Percentiles rank a stretch among this genome's conserved stretches.
Evolutionary conservation across 2,113 vertebrate genomes (phyloP).

Genomic region (Phaethon lepturus): DNA sequence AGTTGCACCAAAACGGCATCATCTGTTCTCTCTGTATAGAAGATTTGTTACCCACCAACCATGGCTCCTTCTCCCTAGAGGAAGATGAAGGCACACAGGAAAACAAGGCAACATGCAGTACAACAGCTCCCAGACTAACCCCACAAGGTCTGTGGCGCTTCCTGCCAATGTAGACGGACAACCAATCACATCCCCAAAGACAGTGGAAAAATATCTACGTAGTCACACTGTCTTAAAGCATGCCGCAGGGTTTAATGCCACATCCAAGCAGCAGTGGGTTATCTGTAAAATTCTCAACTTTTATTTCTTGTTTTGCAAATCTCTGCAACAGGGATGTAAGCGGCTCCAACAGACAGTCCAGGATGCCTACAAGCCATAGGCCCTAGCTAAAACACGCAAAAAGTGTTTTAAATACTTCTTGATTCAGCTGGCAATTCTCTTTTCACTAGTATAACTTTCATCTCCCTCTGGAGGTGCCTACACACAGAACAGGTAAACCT

Average conservation of each 20-base stretch:
- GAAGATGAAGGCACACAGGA: background rate
- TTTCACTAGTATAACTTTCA: background rate
- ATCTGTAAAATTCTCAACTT: background rate
- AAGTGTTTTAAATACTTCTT: background rate
- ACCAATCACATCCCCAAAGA: background rate
- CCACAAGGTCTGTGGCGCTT: background rate
- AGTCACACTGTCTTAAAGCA: background rate
- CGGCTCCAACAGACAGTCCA: background rate
- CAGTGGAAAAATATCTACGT: accelerated
- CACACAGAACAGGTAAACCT: background rate
- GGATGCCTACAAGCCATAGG: background rate
- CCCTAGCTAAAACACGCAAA: background rate
- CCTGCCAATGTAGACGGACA: background rate
- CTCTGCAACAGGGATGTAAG: background rate
- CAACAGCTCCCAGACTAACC: background rate
- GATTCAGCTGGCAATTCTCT: background rate
- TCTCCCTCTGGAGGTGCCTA: background rate
- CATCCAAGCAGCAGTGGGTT: background rate
- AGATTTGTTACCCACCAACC: background rate
- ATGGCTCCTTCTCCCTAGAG: accelerated
- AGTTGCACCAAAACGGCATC: background rate
- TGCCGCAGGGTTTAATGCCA: background rate
- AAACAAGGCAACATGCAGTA: background rate
- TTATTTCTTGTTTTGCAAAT: background rate
- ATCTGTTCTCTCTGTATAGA: background rate